A percentile compares a stretch with the other conserved stretches of the same genome.
Evolutionary conservation across 2,113 vertebrate species (phyloP).

Genomic region (Pedetes capensis): DNA sequence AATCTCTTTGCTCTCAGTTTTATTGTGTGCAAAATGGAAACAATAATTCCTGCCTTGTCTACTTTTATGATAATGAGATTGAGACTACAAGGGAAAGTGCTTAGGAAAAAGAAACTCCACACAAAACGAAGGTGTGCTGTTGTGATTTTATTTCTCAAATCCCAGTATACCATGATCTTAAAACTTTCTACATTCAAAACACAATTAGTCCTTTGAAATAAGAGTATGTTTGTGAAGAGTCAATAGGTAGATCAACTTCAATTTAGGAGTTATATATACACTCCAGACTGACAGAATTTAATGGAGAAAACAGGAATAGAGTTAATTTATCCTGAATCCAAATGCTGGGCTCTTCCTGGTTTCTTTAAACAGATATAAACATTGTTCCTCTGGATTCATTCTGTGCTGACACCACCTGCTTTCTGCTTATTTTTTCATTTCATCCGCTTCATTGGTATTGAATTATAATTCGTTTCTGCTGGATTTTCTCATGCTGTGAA

Average conservation of each 20-base stretch:
- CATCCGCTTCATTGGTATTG: conserved; percentile 14
- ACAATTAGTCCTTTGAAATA: conserved; percentile 12
- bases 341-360: not conserved
- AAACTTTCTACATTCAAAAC: not conserved
- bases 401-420: conserved; percentile 10
- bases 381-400: not conserved
- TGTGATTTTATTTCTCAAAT: not conserved
- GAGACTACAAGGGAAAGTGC: not conserved
- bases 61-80: not conserved
- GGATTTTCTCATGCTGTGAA: conserved; percentile 30
- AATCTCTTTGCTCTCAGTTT: not conserved
- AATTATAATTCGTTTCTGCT: conserved; percentile 64
- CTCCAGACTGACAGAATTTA: conserved; percentile 10
- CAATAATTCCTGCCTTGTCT: not conserved
- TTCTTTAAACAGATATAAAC: conserved; percentile 47
- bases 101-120: not conserved
- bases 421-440: conserved; percentile 64
- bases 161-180: not conserved
- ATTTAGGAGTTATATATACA: not conserved
- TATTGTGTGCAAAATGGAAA: not conserved
- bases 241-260: not conserved
- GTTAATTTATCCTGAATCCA: conserved; percentile 43
- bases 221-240: not conserved
- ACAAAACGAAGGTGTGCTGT: not conserved
- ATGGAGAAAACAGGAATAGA: conserved; percentile 11